Percentiles rank a stretch among this genome's conserved stretches.
These are phyloP conservation scores for Drosophila lacteicornis DNA, from an alignment of 1,140 invertebrate species.

Conservation along the genomic window DNA sequence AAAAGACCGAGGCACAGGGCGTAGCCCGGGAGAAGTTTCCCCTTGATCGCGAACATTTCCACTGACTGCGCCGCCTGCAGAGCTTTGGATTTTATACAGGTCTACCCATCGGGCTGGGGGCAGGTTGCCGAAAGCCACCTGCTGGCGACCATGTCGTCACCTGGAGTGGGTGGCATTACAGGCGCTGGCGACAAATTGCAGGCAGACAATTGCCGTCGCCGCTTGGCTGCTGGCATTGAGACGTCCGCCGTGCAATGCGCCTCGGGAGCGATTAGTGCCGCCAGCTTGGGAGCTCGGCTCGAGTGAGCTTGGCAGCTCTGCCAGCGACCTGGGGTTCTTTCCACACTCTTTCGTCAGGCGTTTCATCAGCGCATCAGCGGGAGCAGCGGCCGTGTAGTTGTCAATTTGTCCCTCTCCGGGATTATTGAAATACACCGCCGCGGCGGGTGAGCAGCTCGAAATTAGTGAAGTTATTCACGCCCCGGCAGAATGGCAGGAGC, in stretches of 20 bases:
- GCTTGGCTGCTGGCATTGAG: constrained; percentile 53
- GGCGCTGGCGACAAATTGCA: constrained; percentile 49
- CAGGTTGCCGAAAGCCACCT: constrained; percentile 1
- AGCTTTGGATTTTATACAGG: constrained; percentile 31
- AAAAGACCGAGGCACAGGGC: constrained; percentile 18
- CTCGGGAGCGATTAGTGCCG: constrained; percentile 48
- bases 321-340: constrained; percentile 27
- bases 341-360: constrained; percentile 46
- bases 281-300: constrained; percentile 37
- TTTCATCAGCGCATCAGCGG: constrained; percentile 38
- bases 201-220: constrained; percentile 41
- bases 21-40: constrained; percentile 38
- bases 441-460: constrained; percentile 3
- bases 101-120: no score
- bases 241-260: constrained; percentile 22
- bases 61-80: constrained; percentile 30
- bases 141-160: constrained; percentile 33
- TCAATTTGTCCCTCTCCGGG: constrained; percentile 49
- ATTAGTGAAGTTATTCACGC: constrained; percentile 54
- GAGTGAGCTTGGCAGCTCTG: not conserved
- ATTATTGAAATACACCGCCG: constrained; percentile 45
- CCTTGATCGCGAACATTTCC: constrained; percentile 39
- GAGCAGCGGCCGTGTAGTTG: constrained; percentile 41
- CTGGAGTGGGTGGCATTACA: constrained; percentile 40
- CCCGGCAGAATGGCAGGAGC: constrained; percentile 1